Evolutionary conservation across 2,888 invertebrate genomes (phyloP), one percentile per base, ranked within the genome.

Genomic region (Empis stercorea): DNA sequence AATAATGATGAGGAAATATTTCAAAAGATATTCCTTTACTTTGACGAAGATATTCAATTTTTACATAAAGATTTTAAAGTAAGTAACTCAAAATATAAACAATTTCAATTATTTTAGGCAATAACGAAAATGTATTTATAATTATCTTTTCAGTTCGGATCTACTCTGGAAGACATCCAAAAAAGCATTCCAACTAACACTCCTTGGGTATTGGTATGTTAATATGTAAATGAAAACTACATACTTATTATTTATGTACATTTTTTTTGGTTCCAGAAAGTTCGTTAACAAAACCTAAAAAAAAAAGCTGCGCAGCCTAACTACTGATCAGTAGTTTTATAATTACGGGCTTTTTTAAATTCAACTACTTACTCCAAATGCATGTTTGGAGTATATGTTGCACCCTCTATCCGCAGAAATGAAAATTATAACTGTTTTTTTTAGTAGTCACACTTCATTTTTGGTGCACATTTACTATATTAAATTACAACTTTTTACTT

Each of bases 141-240:
- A 20, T 20, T 20, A 20, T 20, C 20, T 3, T 32, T 32, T 10
- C 32, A 32, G 32, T 10, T 32, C 13, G 32, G 32, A 32, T 10
- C 23, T 36, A 44, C 37, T 13, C 20, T 44, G 23, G 36, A 36
- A 27, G n/a, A 36, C n/a, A 44, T 44, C 15, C 13, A 37, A 20
- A 10, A 17, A 20, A 17, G 16, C 34, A 44, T 20, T 36, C 44
- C 44, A 36, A 44, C 37, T 13, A 44, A 44, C 14, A 36, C 44
- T 17, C 20, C 44, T 13, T 44, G 37, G 23, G 23, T 44, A 20
- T 36, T 36, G 37, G 44, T 44, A 36, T 32, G 13, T 32, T 13
- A 32, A 13, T 32, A 13, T 32, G 5, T 20, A 20, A 5, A 20
- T 4, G 20, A 20, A 20, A 20, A 20, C 20, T 20, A 20, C 20